These are phyloP conservation scores for Plecotus auritus DNA, from an alignment of 2,113 vertebrate species.

Conservation along the genomic window DNA sequence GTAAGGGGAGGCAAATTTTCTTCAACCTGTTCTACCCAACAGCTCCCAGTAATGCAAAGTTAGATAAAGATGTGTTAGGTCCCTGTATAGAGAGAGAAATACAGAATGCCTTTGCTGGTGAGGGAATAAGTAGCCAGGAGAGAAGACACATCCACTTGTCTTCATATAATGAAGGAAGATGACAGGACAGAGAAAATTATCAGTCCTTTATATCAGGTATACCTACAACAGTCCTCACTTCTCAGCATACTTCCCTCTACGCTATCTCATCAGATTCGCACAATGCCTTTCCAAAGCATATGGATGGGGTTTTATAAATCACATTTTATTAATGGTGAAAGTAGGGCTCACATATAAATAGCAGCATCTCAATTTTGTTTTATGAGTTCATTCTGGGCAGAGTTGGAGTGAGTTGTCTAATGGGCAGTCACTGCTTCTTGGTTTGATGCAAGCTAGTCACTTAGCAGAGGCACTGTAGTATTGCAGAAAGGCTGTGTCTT, in stretches of 20 bases:
- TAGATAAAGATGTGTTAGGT: neutral
- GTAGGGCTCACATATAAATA: neutral
- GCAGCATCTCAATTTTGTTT: neutral
- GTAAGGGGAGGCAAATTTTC: neutral
- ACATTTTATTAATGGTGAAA: neutral
- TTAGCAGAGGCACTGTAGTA: neutral
- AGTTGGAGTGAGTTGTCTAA: neutral
- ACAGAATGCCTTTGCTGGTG: neutral
- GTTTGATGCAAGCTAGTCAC: neutral
- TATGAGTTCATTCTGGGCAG: neutral
- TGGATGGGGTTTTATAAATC: neutral
- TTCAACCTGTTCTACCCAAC: neutral
- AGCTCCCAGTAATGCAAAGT: neutral
- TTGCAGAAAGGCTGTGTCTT: neutral
- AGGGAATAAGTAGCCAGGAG: neutral
- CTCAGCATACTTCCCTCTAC: fast-evolving
- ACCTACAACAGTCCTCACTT: neutral
- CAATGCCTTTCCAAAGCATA: neutral
- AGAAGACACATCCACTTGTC: neutral
- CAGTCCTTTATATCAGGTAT: fast-evolving
- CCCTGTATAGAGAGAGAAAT: neutral
- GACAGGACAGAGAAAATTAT: neutral
- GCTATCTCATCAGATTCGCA: neutral
- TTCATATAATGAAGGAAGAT: neutral
- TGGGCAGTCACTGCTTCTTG: neutral